A percentile compares a stretch with the other conserved stretches of the same genome.
These are phyloP conservation scores for Ceyx erithaca DNA, from an alignment of 2,797 vertebrate species.

Conservation along the genomic window DNA sequence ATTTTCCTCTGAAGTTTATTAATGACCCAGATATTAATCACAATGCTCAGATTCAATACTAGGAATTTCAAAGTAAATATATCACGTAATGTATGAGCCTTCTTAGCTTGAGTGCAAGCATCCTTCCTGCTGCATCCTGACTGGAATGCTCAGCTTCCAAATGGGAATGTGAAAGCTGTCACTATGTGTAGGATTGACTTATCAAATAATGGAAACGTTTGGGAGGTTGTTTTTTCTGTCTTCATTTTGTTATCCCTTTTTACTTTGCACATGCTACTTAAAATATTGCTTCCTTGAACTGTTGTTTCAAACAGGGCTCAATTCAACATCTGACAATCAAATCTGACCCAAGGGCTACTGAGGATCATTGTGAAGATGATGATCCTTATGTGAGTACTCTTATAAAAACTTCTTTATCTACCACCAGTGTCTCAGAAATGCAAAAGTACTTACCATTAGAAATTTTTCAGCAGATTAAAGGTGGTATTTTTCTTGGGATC, in stretches of 20 bases:
- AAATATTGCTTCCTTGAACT: too few species aligned
- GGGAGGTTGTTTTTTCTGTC: background rate
- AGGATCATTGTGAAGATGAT: constrained; percentile 93
- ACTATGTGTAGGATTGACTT: background rate
- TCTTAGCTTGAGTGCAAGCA: background rate
- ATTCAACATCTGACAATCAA: constrained; percentile 92
- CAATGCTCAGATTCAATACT: background rate
- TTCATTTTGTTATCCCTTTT: background rate
- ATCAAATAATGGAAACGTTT: background rate
- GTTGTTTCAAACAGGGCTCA: constrained; percentile 82
- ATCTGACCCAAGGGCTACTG: constrained; percentile 83
- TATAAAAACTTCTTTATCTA: background rate
- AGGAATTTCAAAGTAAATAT: background rate
- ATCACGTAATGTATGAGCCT: background rate
- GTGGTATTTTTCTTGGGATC: background rate
- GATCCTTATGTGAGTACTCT: constrained; percentile 89
- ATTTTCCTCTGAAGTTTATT: background rate
- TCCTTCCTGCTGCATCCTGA: background rate
- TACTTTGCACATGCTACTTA: background rate
- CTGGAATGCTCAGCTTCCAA: background rate
- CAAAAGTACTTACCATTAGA: background rate
- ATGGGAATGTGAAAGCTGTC: background rate
- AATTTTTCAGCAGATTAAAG: background rate
- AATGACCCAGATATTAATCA: background rate
- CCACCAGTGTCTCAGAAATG: background rate